These are phyloP conservation scores for Chelidonichthys spinosus DNA, from an alignment of 2,797 vertebrate genomes.

Conservation along the genomic window DNA sequence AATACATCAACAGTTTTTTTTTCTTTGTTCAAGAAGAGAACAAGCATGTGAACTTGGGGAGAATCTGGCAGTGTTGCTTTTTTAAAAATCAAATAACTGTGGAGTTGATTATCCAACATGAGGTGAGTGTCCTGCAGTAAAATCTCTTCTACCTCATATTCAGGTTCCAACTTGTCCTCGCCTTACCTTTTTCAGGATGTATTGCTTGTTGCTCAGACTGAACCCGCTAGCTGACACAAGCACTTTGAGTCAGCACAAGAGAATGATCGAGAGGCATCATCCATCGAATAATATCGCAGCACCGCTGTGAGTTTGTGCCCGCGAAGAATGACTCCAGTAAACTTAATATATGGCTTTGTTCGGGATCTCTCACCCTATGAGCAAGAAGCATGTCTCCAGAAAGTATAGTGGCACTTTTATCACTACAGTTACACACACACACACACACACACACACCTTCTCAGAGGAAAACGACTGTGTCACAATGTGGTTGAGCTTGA, in stretches of 20 bases:
- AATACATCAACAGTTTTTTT: constrained; percentile 16
- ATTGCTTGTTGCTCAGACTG: constrained; percentile 7
- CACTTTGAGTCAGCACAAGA: constrained; percentile 6
- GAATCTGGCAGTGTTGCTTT: constrained; percentile 7
- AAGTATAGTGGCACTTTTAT: not conserved
- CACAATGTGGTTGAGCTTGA: not conserved
- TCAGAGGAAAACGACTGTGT: not conserved
- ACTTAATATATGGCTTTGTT: constrained; percentile 10
- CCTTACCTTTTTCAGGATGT: not conserved
- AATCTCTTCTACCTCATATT: not conserved
- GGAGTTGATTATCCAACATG: constrained; percentile 10
- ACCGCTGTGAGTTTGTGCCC: not conserved
- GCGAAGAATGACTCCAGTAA: not conserved
- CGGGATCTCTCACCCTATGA: not conserved
- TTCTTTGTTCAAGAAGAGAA: not conserved
- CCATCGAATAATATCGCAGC: constrained; percentile 14
- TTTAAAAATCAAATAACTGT: constrained; percentile 22
- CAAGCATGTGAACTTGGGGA: not conserved
- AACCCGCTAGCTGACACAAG: constrained; percentile 15
- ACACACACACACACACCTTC: not conserved
- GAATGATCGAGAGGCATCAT: constrained; percentile 12
- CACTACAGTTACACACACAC: not conserved
- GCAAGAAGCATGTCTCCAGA: not conserved
- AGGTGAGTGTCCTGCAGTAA: not conserved
- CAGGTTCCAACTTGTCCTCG: not conserved